Conservation (phyloP, 2,797 vertebrate species). For the Gallinago stenura region DNA sequence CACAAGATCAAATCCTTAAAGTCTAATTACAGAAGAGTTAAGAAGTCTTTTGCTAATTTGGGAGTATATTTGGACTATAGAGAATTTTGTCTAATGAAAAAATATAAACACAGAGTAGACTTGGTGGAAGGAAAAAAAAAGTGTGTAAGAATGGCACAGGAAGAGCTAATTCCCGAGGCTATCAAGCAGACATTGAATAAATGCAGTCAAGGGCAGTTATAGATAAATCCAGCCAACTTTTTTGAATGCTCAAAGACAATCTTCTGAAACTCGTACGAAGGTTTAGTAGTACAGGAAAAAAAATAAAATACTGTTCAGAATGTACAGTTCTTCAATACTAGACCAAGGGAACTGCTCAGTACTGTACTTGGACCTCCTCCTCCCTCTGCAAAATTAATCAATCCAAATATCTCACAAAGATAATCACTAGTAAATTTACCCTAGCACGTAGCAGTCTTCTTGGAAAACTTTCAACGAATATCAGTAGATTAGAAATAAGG, state of each 20-base stretch:
- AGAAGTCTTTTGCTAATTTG: background rate
- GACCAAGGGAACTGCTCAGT: background rate
- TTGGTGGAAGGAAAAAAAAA: background rate
- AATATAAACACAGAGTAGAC: background rate
- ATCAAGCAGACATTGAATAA: background rate
- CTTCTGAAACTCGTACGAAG: background rate
- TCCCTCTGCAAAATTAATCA: background rate
- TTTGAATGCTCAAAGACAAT: background rate
- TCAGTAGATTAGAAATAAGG: background rate
- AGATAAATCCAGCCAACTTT: background rate
- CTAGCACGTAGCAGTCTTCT: background rate
- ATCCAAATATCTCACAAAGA: background rate
- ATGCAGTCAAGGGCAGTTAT: background rate
- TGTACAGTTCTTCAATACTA: background rate
- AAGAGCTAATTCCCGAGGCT: background rate
- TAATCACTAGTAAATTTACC: background rate
- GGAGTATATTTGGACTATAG: background rate
- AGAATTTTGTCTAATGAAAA: background rate
- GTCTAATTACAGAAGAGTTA: background rate
- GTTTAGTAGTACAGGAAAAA: background rate
- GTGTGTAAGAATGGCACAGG: accelerated
- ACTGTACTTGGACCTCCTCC: background rate
- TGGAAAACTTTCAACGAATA: background rate
- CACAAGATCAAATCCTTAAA: background rate
- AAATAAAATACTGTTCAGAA: background rate